Base-by-base conservation (phyloP, 2,797 vertebrate genomes). In the Aeoliscus strigatus region DNA sequence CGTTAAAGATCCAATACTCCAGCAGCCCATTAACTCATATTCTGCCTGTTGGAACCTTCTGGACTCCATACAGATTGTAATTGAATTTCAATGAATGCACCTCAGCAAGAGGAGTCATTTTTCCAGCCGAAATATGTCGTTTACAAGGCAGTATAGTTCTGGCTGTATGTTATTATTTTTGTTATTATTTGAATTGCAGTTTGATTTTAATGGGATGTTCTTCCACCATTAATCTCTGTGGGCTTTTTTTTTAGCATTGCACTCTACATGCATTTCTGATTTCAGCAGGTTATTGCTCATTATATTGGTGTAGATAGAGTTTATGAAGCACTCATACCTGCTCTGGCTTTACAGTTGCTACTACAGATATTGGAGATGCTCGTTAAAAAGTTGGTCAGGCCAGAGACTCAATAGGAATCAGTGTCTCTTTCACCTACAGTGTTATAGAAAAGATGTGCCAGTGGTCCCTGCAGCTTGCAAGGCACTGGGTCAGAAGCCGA, bases 61-160 rank as follows among this genome's bases (percentile, higher is more conserved):
- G 64, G 30, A 39, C 60, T 48, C 29, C 27, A 36, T 38, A 35
- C 66, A 63, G 51, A 60, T 51, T 73, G 68, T 68, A 72, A 81
- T 64, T 75, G 40, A 69, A 61, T 69, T 68, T 50, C 48, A 59
- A 55, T 73, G 57, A 69, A 69, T 64, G n/a, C n/a, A n/a, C n/a
- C n/a, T n/a, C n/a, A n/a, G 52, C 42, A 28, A 30, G 27, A 15
- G 12, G 34, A 32, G 37, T 67, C n/a, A n/a, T 56, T 62, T 38
- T 44, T 49, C 45, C 32, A 10, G 16, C 6, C 16, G 12, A 44
- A 45, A 54, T 14, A 45, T 5, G 4, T 34, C 57, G 18, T 77
- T 50, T 66, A 52, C 5, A 2, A 8, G 7, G 25, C 21, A 21
- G 8, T 17, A n/a, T n/a, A n/a, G 14, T 32, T 11, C 6, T 39